phyloP scores from a whole-genome alignment of 1,140 invertebrate species.

The Asobara japonica region DNA sequence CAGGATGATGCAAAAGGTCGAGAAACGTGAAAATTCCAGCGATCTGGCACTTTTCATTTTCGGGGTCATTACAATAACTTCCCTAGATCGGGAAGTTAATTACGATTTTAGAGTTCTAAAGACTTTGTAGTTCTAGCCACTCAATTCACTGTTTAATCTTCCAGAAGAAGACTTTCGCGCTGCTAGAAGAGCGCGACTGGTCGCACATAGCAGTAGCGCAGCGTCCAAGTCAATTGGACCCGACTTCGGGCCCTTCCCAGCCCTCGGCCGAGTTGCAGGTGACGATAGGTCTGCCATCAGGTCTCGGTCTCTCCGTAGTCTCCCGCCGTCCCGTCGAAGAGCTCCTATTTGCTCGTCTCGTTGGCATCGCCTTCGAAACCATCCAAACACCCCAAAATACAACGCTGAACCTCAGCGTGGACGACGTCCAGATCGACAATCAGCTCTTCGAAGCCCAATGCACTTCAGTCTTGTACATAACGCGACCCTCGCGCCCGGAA shows the following conservation, averaged over 20 bases:
- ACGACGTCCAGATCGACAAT: conserved; percentile 90
- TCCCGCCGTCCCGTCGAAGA: conserved; percentile 85
- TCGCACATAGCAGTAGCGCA: conserved; percentile 67
- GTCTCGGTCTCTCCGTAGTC: conserved; percentile 87
- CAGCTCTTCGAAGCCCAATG: conserved; percentile 87
- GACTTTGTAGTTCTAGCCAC: too few relatives aligned
- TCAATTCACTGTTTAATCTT: too few relatives aligned
- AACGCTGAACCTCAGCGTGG: conserved; percentile 78
- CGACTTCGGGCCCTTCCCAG: neutral
- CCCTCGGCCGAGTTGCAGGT: conserved; percentile 69
- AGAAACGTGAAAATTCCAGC: too few relatives aligned
- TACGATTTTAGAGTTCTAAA: too few relatives aligned
- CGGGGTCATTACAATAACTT: too few relatives aligned
- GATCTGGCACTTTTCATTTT: too few relatives aligned
- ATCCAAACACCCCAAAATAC: conserved; percentile 68
- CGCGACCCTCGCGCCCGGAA: conserved; percentile 61
- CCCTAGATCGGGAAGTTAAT: too few relatives aligned
- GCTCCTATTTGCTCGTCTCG: conserved; percentile 82
- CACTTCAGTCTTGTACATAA: conserved; percentile 83
- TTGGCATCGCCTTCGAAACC: conserved; percentile 77
- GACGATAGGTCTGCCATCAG: conserved; percentile 71
- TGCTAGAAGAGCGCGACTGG: conserved; percentile 70
- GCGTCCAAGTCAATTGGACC: conserved; percentile 59
- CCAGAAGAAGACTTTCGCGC: conserved; percentile 64
- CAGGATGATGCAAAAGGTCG: too few relatives aligned